These are phyloP conservation scores for Lissonota sp. DNA, from an alignment of 2,888 invertebrate genomes.

Conservation along the genomic window DNA sequence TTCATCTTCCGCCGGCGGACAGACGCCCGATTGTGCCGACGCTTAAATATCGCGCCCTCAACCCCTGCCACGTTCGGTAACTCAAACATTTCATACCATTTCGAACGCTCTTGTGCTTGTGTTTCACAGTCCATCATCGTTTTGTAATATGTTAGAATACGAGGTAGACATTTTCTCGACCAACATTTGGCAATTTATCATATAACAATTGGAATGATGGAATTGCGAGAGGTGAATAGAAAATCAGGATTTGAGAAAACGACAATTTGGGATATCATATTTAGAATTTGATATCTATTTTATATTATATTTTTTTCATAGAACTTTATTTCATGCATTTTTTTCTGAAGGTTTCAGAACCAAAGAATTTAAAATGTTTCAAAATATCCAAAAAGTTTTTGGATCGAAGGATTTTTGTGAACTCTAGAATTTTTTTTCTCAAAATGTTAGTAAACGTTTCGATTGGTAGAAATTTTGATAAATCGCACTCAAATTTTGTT, in stretches of 20 bases:
- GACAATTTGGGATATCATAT: neutral
- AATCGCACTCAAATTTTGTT: no score
- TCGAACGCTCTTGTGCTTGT: slow-evolving; percentile 42
- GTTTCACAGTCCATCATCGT: slow-evolving; percentile 39
- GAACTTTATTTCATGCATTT: no score
- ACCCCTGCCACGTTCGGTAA: slow-evolving; percentile 72
- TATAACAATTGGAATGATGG: neutral
- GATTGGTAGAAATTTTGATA: no score
- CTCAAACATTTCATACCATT: slow-evolving; percentile 60
- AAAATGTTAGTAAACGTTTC: no score
- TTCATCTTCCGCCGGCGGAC: slow-evolving; percentile 74
- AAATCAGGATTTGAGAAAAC: neutral
- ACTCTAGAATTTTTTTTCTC: no score
- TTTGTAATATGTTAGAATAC: slow-evolving; percentile 47
- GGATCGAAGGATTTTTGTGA: no score
- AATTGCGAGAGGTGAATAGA: neutral
- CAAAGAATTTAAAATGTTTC: no score
- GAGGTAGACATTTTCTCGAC: slow-evolving; percentile 21
- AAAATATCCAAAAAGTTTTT: no score
- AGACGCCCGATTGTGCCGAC: slow-evolving; percentile 72
- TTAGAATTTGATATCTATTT: neutral
- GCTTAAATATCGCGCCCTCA: slow-evolving; percentile 52
- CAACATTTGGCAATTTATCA: slow-evolving; percentile 5
- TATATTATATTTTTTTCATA: no score
- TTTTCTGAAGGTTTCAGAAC: no score